Evolutionary conservation across 2,113 vertebrate genomes (phyloP), one percentile per base, ranked within the genome.

Genomic region (Tupaia tana): DNA sequence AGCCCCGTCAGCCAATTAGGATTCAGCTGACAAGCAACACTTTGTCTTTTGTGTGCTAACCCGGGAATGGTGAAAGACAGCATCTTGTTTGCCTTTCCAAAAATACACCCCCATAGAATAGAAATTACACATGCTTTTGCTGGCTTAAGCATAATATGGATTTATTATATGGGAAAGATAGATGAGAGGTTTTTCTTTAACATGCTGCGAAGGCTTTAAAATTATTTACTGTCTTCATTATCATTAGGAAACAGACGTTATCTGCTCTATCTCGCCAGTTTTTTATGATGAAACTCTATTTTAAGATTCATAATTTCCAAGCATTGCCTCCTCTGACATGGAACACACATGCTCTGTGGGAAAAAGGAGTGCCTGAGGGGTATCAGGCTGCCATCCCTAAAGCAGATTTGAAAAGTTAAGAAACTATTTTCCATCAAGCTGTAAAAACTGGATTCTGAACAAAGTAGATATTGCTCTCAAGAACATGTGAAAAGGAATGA

Each of bases 201-300:
- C 8, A 81, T 71, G 4, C 0, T 0, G 52, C 12, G 29, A 97
- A 58, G 89, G 20, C 24, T 95, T 95, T 74, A 85, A 96, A 92
- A 93, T 95, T 98, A 95, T 95, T 98, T 98, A 95, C 86, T 90
- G 5, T 64, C 96, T 86, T 96, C 29, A 54, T 98, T 97, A 86
- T 92, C 43, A 91, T 97, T 97, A 96, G 81, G 79, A 97, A 96
- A 3, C 77, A 86, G 83, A 34, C 18, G 7, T 93, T 93, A 93
- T 96, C 81, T 81, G 58, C 52, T 91, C 87, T 93, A 9, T 95
- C 27, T 43, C 79, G 75, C 67, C 22, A 11, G 0, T 78, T 93
- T 96, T 96, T 95, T 77, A 93, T 92, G n/a, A 25, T 3, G 0
- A 92, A 82, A 78, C 7, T 94, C 13, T 89, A 90, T 31, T 95